These are phyloP conservation scores for Melieria omissa DNA, from an alignment of 2,888 invertebrate genomes.

Conservation along the genomic window DNA sequence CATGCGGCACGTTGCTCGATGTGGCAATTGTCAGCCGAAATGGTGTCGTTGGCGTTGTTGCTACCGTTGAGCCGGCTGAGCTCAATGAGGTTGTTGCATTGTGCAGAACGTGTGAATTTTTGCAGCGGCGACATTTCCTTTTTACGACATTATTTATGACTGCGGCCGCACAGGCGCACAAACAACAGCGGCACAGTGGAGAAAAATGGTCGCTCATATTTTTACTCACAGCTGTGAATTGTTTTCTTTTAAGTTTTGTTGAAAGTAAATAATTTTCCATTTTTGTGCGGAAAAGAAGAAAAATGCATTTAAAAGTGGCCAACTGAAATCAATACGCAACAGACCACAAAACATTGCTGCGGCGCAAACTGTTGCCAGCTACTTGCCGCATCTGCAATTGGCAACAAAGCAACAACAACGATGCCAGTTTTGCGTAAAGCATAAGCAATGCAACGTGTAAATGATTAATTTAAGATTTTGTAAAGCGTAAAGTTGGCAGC, in stretches of 20 bases:
- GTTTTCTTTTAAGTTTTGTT: not conserved
- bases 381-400: not conserved
- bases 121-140: slow-evolving; percentile 25
- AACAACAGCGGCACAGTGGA: not conserved
- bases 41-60: not conserved
- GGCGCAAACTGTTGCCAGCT: not conserved
- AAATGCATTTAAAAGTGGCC: not conserved
- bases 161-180: slow-evolving; percentile 5
- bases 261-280: too few species aligned
- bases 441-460: not conserved
- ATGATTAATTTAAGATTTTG: slow-evolving; percentile 1
- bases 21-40: too few species aligned
- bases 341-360: too few species aligned
- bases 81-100: slow-evolving; percentile 21
- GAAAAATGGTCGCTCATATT: not conserved
- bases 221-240: not conserved
- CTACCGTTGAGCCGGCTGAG: not conserved
- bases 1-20: too few species aligned
- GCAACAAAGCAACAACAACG: too few species aligned
- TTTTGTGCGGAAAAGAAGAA: not conserved
- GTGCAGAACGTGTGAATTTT: slow-evolving; percentile 36
- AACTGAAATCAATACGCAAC: too few species aligned
- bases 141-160: slow-evolving; percentile 30
- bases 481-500: not conserved
- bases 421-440: too few species aligned